Evolutionary conservation across 2,888 invertebrate genomes (phyloP).

Genomic region (Phalangium opilio): DNA sequence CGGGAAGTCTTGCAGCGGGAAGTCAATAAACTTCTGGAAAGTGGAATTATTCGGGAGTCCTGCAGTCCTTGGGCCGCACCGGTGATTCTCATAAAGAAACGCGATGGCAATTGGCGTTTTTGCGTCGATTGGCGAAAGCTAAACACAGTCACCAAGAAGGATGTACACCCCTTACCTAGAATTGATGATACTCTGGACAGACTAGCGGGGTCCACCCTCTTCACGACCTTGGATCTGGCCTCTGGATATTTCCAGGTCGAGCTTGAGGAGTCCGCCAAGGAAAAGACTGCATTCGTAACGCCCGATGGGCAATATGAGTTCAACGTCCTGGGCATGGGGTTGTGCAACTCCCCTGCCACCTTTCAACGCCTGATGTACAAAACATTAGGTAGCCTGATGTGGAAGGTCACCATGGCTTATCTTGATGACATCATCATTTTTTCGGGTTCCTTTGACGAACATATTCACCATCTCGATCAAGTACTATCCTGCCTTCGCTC

Average conservation of each 20-base stretch:
- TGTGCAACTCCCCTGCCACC: background rate
- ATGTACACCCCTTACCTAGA: background rate
- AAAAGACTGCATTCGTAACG: constrained; percentile 15
- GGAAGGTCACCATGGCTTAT: background rate
- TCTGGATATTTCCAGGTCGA: constrained; percentile 4
- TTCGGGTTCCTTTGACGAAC: background rate
- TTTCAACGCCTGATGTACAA: constrained; percentile 1
- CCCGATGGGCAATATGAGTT: constrained; percentile 7
- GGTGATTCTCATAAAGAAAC: background rate
- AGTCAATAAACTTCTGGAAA: too few species aligned
- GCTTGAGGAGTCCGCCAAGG: background rate
- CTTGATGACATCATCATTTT: constrained; percentile 6
- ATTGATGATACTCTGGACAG: background rate
- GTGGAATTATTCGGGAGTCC: too few species aligned
- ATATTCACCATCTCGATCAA: background rate
- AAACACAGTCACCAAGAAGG: background rate
- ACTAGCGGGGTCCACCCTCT: background rate
- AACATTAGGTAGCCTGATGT: background rate
- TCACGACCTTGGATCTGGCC: background rate
- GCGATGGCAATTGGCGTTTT: background rate
- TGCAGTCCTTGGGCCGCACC: too few species aligned
- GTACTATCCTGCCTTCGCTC: background rate
- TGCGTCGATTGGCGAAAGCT: background rate
- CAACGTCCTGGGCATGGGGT: background rate
- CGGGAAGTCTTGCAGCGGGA: too few species aligned